Evolutionary conservation across 2,113 vertebrate species (phyloP), one percentile per base, ranked within the genome.

Genomic region (Heterotilapia buettikoferi): DNA sequence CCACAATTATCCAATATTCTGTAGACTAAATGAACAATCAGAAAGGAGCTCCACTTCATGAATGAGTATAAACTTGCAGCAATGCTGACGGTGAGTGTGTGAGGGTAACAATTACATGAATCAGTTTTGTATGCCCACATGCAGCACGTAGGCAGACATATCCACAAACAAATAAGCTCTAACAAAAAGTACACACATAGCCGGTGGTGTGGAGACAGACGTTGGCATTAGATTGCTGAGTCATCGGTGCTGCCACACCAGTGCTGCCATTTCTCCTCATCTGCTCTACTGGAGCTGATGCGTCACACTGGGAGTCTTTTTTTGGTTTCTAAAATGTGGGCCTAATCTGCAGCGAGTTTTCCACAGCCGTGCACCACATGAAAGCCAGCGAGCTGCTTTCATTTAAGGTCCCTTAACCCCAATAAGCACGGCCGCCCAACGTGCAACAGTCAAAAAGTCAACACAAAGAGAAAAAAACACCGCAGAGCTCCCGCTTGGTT

Each of bases 361-460:
- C 93, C 90, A 84, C 92, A 91, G 90, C 90, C 85, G 54, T 80
- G 93, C 87, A 81, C 93, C 95, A 94, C 94, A 96, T 94, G 93
- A 95, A 92, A 93, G 89, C 80, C 50, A 45, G 6, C 9, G 11
- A 71, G 33, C 26, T 24, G 24, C 85, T 92, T 93, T 92, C 68
- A 83, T 89, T 94, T 80, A 79, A 83, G 21, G 43, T 90, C 90
- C 91, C 61, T 92, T 89, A 90, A 86, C 84, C 86, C 86, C 57
- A 59, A 89, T 56, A 52, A 82, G 90, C 79, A 47, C 61, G 36
- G 84, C 68, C 50, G 68, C 56, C 84, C 85, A 43, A 54, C 29
- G 59, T 18, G 84, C 76, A 89, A 45, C 45, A 87, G 88, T 76
- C 86, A 84, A 29, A 89, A 85, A 84, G 91, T 88, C 84, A 80